Percentiles rank a stretch among this genome's conserved stretches.
phyloP scores from a whole-genome alignment of 2,888 invertebrate species.

The Clanis bilineata region DNA sequence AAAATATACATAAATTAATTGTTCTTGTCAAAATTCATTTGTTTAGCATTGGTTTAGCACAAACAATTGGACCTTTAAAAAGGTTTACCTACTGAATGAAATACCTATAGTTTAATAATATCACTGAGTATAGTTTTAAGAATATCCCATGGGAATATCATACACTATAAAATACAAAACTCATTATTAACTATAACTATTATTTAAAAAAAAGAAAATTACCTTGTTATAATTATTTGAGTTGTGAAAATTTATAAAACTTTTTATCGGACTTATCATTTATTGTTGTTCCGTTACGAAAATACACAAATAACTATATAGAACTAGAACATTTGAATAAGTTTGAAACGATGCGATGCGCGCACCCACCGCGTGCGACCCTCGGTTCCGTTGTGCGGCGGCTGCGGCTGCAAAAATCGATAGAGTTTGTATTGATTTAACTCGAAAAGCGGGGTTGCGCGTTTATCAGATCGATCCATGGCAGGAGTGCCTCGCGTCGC shows the following conservation, averaged over 20 bases:
- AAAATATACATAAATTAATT: background rate
- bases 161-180: no score
- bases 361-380: slow-evolving; percentile 80
- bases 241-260: background rate
- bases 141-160: no score
- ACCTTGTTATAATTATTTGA: background rate
- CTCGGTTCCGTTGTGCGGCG: slow-evolving; percentile 77
- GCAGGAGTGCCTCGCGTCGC: slow-evolving; percentile 53
- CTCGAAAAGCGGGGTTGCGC: slow-evolving; percentile 86
- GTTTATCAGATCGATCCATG: slow-evolving; percentile 88
- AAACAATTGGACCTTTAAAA: background rate
- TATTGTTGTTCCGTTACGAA: background rate
- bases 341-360: slow-evolving; percentile 38
- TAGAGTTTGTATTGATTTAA: slow-evolving; percentile 88
- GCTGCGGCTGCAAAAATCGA: slow-evolving; percentile 87
- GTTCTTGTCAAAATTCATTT: background rate
- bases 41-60: background rate
- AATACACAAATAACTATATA: slow-evolving; percentile 3
- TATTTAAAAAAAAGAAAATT: background rate
- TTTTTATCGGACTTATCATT: background rate
- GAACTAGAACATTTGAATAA: slow-evolving; percentile 8
- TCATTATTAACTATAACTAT: background rate
- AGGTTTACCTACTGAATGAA: no score
- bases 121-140: no score
- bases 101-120: no score